Conservation (phyloP, 2,113 vertebrate genomes). For the Psophia crepitans region DNA sequence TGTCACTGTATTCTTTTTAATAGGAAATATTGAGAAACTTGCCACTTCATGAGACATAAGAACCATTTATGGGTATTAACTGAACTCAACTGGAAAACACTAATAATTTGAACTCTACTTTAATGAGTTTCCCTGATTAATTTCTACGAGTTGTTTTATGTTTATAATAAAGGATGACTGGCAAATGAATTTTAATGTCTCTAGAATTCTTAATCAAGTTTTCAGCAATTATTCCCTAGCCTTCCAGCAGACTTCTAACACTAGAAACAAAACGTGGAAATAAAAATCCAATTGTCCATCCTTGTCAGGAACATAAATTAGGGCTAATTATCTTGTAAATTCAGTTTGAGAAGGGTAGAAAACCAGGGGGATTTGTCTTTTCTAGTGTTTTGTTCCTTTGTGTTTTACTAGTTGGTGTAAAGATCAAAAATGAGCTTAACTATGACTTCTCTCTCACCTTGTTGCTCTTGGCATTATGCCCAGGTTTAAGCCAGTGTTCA, state of each 20-base stretch:
- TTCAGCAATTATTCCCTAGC: background rate
- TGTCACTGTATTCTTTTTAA: background rate
- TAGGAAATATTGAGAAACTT: background rate
- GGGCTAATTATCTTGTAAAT: background rate
- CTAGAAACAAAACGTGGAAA: background rate
- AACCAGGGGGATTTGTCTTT: background rate
- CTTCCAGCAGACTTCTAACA: background rate
- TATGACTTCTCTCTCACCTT: background rate
- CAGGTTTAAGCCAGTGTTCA: slow-evolving; percentile 39
- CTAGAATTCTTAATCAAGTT: background rate
- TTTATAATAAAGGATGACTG: background rate
- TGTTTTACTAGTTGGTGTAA: background rate
- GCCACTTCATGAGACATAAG: background rate
- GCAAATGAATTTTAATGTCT: background rate
- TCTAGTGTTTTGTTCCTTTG: background rate
- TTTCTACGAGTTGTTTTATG: background rate
- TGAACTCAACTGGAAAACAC: background rate
- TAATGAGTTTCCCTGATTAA: background rate
- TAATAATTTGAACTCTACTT: background rate
- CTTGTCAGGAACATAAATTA: background rate
- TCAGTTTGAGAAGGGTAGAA: background rate
- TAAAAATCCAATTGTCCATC: background rate
- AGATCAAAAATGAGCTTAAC: background rate
- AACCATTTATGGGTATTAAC: background rate
- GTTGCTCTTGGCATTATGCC: background rate